These are phyloP conservation scores for Macquaria australasica DNA, from an alignment of 2,113 vertebrate genomes.

Conservation along the genomic window DNA sequence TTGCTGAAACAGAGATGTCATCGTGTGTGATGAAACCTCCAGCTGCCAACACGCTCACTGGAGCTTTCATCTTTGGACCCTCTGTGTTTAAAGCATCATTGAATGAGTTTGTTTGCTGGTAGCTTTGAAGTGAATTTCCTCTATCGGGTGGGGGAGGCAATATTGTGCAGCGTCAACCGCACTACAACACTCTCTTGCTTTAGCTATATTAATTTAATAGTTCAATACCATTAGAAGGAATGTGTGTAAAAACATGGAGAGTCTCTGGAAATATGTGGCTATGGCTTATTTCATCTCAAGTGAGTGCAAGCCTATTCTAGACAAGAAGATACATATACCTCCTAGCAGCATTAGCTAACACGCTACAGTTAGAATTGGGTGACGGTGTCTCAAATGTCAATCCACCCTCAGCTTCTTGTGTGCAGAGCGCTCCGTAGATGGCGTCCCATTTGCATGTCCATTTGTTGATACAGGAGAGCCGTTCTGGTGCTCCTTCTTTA, in stretches of 20 bases:
- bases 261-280: constrained; percentile 63
- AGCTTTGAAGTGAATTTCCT: constrained; percentile 39
- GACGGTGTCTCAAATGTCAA: constrained; percentile 80
- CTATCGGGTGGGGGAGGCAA: constrained; percentile 7
- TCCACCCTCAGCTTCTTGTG: constrained; percentile 90
- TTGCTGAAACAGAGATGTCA: constrained; percentile 5
- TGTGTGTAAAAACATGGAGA: constrained; percentile 69
- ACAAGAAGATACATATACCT: constrained; percentile 44
- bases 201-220: constrained; percentile 39
- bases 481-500: constrained; percentile 90
- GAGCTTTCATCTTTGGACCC: constrained; percentile 54
- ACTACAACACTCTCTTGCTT: constrained; percentile 34
- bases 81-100: constrained; percentile 28
- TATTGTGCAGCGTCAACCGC: constrained; percentile 38
- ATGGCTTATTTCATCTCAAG: constrained; percentile 69
- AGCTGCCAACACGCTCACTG: constrained; percentile 21
- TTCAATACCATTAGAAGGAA: constrained; percentile 71
- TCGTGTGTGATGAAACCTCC: constrained; percentile 21
- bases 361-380: constrained; percentile 45
- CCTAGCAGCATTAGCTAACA: constrained; percentile 63
- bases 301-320: constrained; percentile 67
- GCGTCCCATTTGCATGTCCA: constrained; percentile 88
- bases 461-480: constrained; percentile 86
- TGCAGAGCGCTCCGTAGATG: constrained; percentile 83
- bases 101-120: constrained; percentile 39